Conservation (phyloP, 2,113 vertebrate species). For the Vimba vimba region DNA sequence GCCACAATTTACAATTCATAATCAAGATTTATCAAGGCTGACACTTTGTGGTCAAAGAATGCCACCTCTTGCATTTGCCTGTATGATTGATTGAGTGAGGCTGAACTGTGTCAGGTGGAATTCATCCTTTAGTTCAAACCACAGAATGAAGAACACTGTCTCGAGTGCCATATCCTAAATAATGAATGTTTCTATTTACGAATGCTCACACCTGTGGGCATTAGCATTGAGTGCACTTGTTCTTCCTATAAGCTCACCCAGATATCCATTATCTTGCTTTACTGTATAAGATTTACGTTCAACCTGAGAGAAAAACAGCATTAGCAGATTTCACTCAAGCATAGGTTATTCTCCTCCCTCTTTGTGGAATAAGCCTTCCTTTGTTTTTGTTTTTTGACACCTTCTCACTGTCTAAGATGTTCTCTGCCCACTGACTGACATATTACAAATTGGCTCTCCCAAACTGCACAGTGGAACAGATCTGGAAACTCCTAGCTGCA, state of each 20-base stretch:
- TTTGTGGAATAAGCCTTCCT: not conserved
- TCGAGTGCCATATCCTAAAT: conserved; percentile 52
- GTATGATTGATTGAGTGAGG: conserved; percentile 65
- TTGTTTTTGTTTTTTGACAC: conserved; percentile 19
- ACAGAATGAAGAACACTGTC: conserved; percentile 49
- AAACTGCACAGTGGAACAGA: conserved; percentile 22
- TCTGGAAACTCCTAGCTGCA: not conserved
- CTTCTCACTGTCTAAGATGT: conserved; percentile 13
- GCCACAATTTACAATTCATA: conserved; percentile 62
- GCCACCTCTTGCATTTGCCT: conserved; percentile 61
- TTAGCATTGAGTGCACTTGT: conserved; percentile 8
- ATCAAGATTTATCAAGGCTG: conserved; percentile 66
- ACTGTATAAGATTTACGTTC: conserved; percentile 11
- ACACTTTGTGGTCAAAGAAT: conserved; percentile 64
- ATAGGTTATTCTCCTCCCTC: not conserved
- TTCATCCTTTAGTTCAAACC: conserved; percentile 47
- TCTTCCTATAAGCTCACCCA: conserved; percentile 17
- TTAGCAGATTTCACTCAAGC: conserved; percentile 7
- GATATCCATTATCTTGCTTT: not conserved
- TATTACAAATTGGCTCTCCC: conserved; percentile 48
- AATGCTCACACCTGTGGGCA: conserved; percentile 23
- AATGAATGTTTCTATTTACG: conserved; percentile 37
- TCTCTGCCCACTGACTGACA: conserved; percentile 35
- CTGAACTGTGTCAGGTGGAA: conserved; percentile 50
- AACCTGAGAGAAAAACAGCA: conserved; percentile 21